Conservation (phyloP, 1,140 invertebrate species). For the Potamilus streckersoni region DNA sequence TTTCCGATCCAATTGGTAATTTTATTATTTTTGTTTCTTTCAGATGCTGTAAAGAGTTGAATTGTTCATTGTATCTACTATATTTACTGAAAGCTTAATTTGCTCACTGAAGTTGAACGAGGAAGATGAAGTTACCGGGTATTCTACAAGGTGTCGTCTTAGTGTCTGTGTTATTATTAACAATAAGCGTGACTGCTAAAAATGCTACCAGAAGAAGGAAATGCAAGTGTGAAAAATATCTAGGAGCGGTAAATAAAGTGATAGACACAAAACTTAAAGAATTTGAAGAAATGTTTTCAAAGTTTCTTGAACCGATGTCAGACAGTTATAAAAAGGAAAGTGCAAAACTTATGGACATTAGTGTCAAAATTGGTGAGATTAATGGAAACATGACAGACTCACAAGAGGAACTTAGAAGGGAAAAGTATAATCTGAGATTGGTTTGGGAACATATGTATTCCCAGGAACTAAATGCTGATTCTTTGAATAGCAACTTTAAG, state of each 20-base stretch:
- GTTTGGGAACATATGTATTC: slow-evolving; percentile 20
- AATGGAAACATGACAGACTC: slow-evolving; percentile 20
- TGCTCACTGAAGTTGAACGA: no score
- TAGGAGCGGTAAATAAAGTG: slow-evolving; percentile 19
- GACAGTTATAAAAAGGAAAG: not conserved
- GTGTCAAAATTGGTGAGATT: slow-evolving; percentile 5
- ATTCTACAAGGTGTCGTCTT: no score
- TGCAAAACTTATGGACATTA: slow-evolving; percentile 1
- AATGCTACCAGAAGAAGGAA: not conserved
- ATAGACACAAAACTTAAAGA: slow-evolving; percentile 18
- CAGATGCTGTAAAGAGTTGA: no score
- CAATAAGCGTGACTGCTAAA: not conserved
- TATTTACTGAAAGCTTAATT: no score
- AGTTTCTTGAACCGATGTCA: slow-evolving; percentile 4
- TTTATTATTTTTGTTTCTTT: no score
- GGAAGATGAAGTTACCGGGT: no score
- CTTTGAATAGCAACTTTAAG: slow-evolving; percentile 24
- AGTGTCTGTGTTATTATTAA: no score
- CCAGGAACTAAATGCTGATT: slow-evolving; percentile 26
- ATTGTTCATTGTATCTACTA: no score
- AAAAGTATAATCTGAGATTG: slow-evolving; percentile 20
- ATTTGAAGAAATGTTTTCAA: slow-evolving; percentile 27
- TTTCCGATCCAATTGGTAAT: no score
- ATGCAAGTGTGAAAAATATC: slow-evolving; percentile 28
- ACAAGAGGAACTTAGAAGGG: slow-evolving; percentile 16